Percentiles rank a stretch among this genome's conserved stretches.
These are phyloP conservation scores for Hippocampus abdominalis DNA, from an alignment of 2,113 vertebrate genomes.

Conservation along the genomic window DNA sequence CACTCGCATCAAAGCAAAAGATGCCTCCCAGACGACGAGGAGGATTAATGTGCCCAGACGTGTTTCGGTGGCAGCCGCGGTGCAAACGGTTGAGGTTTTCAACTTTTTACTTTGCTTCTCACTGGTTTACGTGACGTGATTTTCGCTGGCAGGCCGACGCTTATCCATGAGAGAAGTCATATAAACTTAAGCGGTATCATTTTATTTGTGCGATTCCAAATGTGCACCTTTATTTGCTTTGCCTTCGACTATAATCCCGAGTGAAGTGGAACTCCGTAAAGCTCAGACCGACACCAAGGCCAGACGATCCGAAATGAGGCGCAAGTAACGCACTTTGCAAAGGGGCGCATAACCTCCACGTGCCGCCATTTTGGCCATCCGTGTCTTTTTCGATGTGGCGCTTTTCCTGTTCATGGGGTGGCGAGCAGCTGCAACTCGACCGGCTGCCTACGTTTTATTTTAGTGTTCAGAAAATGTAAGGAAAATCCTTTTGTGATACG, in stretches of 20 bases:
- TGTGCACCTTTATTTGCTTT: not conserved
- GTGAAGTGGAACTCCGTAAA: not conserved
- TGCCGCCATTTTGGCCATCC: too few relatives aligned
- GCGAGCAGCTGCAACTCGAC: too few relatives aligned
- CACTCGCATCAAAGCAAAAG: conserved; percentile 4
- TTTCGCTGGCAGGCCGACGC: not conserved
- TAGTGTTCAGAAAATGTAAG: too few relatives aligned
- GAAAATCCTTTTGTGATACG: too few relatives aligned
- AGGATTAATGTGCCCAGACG: conserved; percentile 1
- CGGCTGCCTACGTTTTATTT: too few relatives aligned
- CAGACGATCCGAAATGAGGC: not conserved
- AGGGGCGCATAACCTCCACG: not conserved
- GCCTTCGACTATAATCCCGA: not conserved
- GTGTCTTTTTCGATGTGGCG: too few relatives aligned
- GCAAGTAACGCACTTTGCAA: not conserved
- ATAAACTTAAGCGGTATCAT: not conserved
- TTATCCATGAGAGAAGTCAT: not conserved
- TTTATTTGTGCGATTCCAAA: not conserved
- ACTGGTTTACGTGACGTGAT: not conserved
- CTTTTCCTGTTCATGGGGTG: too few relatives aligned
- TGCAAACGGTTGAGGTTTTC: not conserved
- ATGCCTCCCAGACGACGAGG: not conserved
- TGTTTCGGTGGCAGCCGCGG: not conserved
- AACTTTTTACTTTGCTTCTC: not conserved
- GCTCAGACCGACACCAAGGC: too few relatives aligned